These are phyloP conservation scores for Tachysurus vachellii DNA, from an alignment of 2,113 vertebrate species.

Conservation along the genomic window DNA sequence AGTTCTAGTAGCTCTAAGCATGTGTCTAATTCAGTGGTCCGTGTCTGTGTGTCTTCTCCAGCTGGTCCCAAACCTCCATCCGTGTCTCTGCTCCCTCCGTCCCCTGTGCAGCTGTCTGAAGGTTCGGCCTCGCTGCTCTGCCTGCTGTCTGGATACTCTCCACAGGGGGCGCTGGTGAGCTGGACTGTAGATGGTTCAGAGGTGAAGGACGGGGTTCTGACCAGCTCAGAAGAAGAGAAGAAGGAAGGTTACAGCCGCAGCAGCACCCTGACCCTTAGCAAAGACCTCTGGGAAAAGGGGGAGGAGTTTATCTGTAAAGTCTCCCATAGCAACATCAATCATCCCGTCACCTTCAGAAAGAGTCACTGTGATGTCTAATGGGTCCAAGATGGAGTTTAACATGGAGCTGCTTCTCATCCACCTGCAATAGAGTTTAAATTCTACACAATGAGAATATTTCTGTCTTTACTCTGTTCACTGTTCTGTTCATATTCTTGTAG, in stretches of 20 bases:
- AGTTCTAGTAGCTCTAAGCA: too few relatives aligned
- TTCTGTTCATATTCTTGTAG: not conserved
- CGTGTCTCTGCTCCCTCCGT: constrained; percentile 48
- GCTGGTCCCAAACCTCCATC: not conserved
- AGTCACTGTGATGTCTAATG: not conserved
- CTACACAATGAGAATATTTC: not conserved
- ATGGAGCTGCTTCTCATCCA: not conserved
- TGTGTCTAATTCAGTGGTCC: too few relatives aligned
- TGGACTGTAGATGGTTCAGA: constrained; percentile 10
- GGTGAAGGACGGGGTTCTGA: not conserved
- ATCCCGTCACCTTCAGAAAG: too few relatives aligned
- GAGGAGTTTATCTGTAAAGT: too few relatives aligned
- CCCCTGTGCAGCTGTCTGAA: constrained; percentile 35
- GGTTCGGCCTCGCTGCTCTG: constrained; percentile 38
- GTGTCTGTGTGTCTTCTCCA: too few relatives aligned
- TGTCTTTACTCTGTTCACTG: not conserved
- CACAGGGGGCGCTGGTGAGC: constrained; percentile 30
- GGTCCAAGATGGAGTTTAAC: not conserved
- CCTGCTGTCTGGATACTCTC: constrained; percentile 48
- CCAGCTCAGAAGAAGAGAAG: constrained; percentile 56
- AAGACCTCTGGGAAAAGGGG: too few relatives aligned
- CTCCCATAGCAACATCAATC: too few relatives aligned
- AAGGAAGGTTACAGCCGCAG: constrained; percentile 51
- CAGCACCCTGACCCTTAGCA: constrained; percentile 38
- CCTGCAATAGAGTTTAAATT: not conserved